phyloP scores from a whole-genome alignment of 2,797 vertebrate genomes.

The Dallia pectoralis region DNA sequence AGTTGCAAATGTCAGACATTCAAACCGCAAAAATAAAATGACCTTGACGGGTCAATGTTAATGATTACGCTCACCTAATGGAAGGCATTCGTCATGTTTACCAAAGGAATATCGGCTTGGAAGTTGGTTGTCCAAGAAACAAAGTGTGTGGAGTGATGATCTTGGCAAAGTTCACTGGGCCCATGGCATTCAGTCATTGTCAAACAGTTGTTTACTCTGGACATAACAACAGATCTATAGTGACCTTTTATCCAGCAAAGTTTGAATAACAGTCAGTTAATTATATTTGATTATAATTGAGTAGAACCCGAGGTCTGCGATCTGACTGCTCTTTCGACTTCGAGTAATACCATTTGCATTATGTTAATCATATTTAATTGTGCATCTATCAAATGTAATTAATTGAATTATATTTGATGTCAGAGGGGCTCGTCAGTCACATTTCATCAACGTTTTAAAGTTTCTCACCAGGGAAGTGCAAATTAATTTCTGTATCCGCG shows the following conservation, averaged over 20 bases:
- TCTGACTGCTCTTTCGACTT: not conserved
- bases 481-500: not conserved
- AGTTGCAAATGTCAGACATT: not conserved
- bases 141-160: not conserved
- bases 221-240: not conserved
- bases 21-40: not conserved
- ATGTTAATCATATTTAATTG: not conserved
- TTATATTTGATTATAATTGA: not conserved
- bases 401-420: not conserved
- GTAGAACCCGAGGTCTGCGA: not conserved
- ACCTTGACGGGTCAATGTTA: not conserved
- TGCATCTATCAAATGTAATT: not conserved
- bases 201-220: not conserved
- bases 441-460: not conserved
- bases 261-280: not conserved
- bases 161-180: not conserved
- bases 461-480: not conserved
- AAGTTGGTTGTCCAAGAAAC: not conserved
- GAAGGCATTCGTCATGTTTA: slow-evolving; percentile 50
- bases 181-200: not conserved
- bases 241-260: not conserved
- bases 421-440: not conserved
- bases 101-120: not conserved
- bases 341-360: not conserved
- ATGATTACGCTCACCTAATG: not conserved